Base-by-base conservation (phyloP, 2,113 vertebrate species). In the Albula glossodonta region DNA sequence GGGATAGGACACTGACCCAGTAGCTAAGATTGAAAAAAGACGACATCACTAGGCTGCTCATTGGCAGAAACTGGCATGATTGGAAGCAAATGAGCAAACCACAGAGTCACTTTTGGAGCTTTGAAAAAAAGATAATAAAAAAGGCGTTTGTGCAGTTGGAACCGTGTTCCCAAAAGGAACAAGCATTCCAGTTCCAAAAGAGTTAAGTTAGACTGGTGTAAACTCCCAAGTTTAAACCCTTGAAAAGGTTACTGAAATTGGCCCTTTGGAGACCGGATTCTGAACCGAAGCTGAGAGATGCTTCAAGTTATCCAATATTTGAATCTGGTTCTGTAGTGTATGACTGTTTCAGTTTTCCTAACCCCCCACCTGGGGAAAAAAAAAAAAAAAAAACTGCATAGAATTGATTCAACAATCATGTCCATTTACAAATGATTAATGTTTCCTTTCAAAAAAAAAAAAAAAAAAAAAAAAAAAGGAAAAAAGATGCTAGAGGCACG, bases 1-100 rank as follows among this genome's bases (percentile, higher is more conserved):
- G 83, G 94, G 93, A 95, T 91, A 93, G 94, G 93, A 95, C 95
- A 95, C 93, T 93, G 94, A 95, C 94, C 93, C 93, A 86, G 85
- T 88, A 90, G 88, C 91, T 22, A 86, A 92, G 85, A 89, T 92
- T 91, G 90, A 87, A 74, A 91, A 94, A 9, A 74, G 22, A 86
- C 84, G 83, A 94, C 90, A 88, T 89, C 90, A 93, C 90, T 90
- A 90, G 88, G 94, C 92, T 91, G 56, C 86, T 90, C 90, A 94
- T 94, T 95, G 95, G 94, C 94, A 95, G 94, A 86, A 87, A 74
- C 70, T 74, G 70, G 51, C 82, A 53, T 52, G n/a, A 78, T 79
- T 70, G 78, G 13, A 48, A 51, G 51, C 25, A 83, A 83, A 51
- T 83, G 81, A 83, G n/a, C 25, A 83, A 48, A 83, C 31, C 56